Conservation (phyloP, 2,888 invertebrate genomes). For the Cephalotes varians region DNA sequence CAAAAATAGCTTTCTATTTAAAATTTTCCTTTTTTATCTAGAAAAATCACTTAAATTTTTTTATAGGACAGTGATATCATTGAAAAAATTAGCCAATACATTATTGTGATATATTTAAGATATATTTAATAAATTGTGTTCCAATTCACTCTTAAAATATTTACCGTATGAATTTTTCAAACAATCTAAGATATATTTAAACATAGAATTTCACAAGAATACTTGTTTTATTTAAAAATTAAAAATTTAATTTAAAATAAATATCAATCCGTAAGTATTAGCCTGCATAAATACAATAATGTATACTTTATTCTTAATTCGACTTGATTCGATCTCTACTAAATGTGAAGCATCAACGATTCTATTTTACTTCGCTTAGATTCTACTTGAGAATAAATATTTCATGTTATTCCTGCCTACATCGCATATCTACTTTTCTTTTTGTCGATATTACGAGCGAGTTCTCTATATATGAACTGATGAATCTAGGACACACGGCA, state of each 20-base stretch:
- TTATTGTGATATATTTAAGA: too few relatives aligned
- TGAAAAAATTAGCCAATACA: too few relatives aligned
- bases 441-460: constrained; percentile 9
- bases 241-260: background rate
- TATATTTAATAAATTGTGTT: too few relatives aligned
- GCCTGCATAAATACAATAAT: background rate
- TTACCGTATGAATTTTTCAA: too few relatives aligned
- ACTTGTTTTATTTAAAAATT: background rate
- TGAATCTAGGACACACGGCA: constrained; percentile 24
- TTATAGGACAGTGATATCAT: too few relatives aligned
- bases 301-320: background rate
- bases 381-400: constrained; percentile 15
- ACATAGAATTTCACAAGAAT: background rate
- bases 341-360: background rate
- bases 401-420: background rate
- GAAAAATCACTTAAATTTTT: too few relatives aligned
- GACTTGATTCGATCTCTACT: background rate
- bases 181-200: background rate
- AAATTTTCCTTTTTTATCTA: too few relatives aligned
- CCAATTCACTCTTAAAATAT: too few relatives aligned
- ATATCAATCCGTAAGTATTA: background rate
- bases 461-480: background rate
- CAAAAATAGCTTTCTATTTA: too few relatives aligned
- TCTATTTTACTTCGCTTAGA: background rate
- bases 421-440: background rate